Percentiles rank a stretch among this genome's conserved stretches.
Conservation (phyloP, 2,888 invertebrate species). For the Autographa gamma region DNA sequence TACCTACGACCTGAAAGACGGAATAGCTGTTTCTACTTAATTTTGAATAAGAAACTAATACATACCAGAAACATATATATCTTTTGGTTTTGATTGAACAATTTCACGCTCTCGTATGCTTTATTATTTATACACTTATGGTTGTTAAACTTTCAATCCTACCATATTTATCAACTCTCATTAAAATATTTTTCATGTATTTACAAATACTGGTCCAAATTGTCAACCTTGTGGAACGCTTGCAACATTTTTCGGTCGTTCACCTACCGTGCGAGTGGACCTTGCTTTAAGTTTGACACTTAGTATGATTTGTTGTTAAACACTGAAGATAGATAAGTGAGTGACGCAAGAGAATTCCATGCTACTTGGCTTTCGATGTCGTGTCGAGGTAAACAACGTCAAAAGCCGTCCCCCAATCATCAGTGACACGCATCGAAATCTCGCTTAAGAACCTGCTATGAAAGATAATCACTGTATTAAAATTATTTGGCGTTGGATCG, state of each 20-base stretch:
- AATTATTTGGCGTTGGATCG: background rate
- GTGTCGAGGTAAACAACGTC: constrained; percentile 45
- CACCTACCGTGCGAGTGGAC: constrained; percentile 74
- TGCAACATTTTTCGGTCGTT: constrained; percentile 77
- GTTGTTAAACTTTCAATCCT: background rate
- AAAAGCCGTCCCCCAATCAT: constrained; percentile 25
- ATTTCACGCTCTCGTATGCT: background rate
- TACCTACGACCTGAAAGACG: background rate
- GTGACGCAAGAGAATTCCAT: constrained; percentile 54
- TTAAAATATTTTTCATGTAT: constrained; percentile 49
- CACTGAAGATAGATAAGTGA: constrained; percentile 54
- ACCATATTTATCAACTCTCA: constrained; percentile 24
- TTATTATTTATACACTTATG: background rate
- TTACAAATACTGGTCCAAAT: constrained; percentile 48
- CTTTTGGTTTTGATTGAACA: background rate
- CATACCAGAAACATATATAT: background rate
- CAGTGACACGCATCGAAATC: constrained; percentile 24
- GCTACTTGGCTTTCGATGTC: constrained; percentile 26
- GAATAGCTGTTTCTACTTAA: too few species aligned
- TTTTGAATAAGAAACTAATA: too few species aligned
- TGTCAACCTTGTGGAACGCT: constrained; percentile 75
- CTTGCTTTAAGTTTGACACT: constrained; percentile 73
- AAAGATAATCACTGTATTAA: constrained; percentile 7
- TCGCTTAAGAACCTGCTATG: constrained; percentile 20
- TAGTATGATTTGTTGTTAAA: constrained; percentile 66